A percentile compares a stretch with the other conserved stretches of the same genome.
phyloP scores from a whole-genome alignment of 2,888 invertebrate species.

The Panopea generosa region DNA sequence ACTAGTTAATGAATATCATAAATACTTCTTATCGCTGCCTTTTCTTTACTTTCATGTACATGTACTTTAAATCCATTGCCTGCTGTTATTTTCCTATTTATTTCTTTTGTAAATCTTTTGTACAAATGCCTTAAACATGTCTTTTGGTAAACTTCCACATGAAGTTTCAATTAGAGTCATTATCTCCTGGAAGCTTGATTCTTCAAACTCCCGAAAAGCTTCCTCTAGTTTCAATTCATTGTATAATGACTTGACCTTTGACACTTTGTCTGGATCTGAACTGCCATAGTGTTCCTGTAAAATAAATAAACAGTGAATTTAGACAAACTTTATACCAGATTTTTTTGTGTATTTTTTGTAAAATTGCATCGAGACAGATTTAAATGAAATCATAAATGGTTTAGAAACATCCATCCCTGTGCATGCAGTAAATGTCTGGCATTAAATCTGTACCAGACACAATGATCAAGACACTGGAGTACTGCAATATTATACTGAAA shows the following conservation, averaged over 20 bases:
- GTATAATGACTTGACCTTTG: slow-evolving; percentile 80
- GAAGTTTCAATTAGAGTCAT: slow-evolving; percentile 74
- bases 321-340: neutral
- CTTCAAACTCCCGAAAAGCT: slow-evolving; percentile 82
- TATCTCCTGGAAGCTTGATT: slow-evolving; percentile 79
- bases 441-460: too few species aligned
- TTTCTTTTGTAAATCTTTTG: slow-evolving; percentile 84
- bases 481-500: too few species aligned
- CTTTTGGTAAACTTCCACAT: slow-evolving; percentile 75
- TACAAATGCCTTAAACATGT: slow-evolving; percentile 82
- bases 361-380: too few species aligned
- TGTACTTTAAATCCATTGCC: too few species aligned
- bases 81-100: slow-evolving; percentile 68
- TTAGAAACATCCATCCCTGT: too few species aligned
- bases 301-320: neutral
- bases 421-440: too few species aligned
- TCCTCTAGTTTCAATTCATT: slow-evolving; percentile 76
- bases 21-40: too few species aligned
- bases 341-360: too few species aligned
- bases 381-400: too few species aligned
- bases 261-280: slow-evolving; percentile 76
- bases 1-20: too few species aligned
- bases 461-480: too few species aligned
- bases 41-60: too few species aligned
- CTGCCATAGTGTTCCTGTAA: slow-evolving; percentile 82